Conservation (phyloP, 2,113 vertebrate species). For the Catharus bicknelli region DNA sequence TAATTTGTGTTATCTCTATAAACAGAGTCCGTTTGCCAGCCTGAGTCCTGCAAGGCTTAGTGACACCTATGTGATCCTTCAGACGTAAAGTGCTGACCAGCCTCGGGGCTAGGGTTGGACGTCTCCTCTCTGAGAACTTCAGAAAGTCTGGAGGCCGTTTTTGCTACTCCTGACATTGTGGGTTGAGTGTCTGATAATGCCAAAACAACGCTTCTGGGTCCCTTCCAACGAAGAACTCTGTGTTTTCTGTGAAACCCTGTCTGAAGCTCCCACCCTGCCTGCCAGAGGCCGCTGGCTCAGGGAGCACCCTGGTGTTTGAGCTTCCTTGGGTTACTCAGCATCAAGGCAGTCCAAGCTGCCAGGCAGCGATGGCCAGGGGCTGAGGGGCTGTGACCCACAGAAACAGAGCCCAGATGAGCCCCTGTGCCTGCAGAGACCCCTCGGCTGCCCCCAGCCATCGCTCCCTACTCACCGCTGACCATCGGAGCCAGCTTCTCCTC, state of each 20-base stretch:
- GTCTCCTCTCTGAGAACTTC: background rate
- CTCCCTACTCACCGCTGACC: background rate
- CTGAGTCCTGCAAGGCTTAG: background rate
- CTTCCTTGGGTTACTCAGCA: background rate
- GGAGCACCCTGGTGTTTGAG: background rate
- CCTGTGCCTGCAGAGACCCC: background rate
- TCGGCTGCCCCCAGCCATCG: background rate
- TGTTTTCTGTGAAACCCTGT: background rate
- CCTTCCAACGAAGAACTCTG: background rate
- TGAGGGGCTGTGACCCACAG: background rate
- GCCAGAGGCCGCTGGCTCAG: background rate
- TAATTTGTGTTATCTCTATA: background rate
- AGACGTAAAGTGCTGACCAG: background rate
- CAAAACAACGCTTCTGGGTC: background rate
- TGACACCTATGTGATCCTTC: background rate
- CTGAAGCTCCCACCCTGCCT: background rate
- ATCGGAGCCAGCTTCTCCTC: background rate
- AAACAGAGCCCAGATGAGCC: too few species aligned
- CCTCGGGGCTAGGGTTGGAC: background rate
- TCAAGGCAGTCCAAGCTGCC: too few species aligned
- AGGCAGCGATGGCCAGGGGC: too few species aligned
- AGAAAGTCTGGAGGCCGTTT: background rate
- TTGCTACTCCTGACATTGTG: accelerated
- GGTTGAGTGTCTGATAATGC: too few species aligned
- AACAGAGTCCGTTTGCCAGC: background rate